These are phyloP conservation scores for Xiphophorus birchmanni DNA, from an alignment of 2,797 vertebrate species.

Conservation along the genomic window DNA sequence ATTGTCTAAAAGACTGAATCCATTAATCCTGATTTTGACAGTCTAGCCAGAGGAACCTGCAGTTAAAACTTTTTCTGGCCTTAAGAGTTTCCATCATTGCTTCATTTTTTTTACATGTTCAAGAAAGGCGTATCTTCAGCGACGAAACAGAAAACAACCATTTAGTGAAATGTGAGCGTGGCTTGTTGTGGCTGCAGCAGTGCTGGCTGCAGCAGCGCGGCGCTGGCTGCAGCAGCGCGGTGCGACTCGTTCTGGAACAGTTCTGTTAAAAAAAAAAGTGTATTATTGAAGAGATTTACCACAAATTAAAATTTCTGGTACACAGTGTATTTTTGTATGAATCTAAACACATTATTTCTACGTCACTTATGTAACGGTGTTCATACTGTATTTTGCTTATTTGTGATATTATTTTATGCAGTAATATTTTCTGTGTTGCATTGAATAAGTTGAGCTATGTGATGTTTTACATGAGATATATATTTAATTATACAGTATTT, in stretches of 20 bases:
- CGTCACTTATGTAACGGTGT: constrained; percentile 41
- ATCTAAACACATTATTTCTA: constrained; percentile 39
- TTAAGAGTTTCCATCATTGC: not conserved
- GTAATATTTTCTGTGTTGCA: constrained; percentile 31
- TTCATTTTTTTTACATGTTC: not conserved
- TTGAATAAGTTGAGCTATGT: constrained; percentile 52
- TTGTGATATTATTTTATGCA: constrained; percentile 12
- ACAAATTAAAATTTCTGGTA: constrained; percentile 5
- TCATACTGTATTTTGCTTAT: constrained; percentile 20
- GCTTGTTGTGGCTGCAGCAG: not conserved
- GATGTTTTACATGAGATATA: constrained; percentile 37
- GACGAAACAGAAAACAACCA: not conserved
- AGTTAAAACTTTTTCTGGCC: not conserved
- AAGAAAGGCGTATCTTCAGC: too few relatives aligned
- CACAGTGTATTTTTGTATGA: constrained; percentile 62
- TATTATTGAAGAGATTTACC: not conserved
- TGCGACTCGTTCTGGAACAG: not conserved
- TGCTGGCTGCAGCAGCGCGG: too few relatives aligned
- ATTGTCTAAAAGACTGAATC: not conserved
- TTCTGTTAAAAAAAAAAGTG: not conserved
- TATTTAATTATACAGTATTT: constrained; percentile 63
- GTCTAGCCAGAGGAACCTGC: not conserved
- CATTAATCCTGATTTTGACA: too few relatives aligned
- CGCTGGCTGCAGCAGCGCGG: too few relatives aligned
- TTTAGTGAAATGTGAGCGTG: not conserved